Conservation (phyloP, 1,140 invertebrate genomes). For the Micrasema longulum region DNA sequence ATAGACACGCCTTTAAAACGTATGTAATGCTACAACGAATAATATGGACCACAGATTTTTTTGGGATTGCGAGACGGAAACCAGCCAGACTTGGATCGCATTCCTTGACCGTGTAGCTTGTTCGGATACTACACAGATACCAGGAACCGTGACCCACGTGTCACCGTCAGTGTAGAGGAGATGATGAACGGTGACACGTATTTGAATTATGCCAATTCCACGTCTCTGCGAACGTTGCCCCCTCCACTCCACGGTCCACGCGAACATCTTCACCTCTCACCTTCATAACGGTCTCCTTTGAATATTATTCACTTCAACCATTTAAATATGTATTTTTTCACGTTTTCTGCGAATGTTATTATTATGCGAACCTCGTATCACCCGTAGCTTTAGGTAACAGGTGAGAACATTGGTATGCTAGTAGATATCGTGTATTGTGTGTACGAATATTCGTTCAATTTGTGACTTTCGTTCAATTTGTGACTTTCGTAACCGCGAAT, state of each 20-base stretch:
- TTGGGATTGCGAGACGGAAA: neutral
- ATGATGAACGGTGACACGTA: slow-evolving; percentile 38
- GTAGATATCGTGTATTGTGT: neutral
- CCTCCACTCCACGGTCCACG: neutral
- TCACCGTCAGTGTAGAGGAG: too few species aligned
- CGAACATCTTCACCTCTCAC: slow-evolving; percentile 1
- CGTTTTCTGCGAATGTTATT: neutral
- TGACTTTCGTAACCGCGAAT: neutral
- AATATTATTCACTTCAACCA: neutral
- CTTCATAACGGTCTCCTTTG: slow-evolving; percentile 25
- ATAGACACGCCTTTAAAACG: too few species aligned
- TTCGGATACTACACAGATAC: slow-evolving; percentile 2
- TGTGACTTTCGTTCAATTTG: neutral
- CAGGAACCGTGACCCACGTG: slow-evolving; percentile 7
- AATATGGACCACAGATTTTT: too few species aligned
- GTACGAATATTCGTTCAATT: slow-evolving; percentile 2
- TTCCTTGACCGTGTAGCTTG: neutral
- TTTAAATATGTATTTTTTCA: neutral
- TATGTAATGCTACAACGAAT: too few species aligned
- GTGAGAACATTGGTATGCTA: slow-evolving; percentile 5
- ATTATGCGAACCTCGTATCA: neutral
- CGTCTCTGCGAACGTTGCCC: slow-evolving; percentile 28
- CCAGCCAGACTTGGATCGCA: neutral
- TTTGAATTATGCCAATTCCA: slow-evolving; percentile 41
- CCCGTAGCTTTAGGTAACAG: slow-evolving; percentile 4